These are phyloP conservation scores for Nannobrachium achirus DNA, from an alignment of 2,113 vertebrate species.

Conservation along the genomic window DNA sequence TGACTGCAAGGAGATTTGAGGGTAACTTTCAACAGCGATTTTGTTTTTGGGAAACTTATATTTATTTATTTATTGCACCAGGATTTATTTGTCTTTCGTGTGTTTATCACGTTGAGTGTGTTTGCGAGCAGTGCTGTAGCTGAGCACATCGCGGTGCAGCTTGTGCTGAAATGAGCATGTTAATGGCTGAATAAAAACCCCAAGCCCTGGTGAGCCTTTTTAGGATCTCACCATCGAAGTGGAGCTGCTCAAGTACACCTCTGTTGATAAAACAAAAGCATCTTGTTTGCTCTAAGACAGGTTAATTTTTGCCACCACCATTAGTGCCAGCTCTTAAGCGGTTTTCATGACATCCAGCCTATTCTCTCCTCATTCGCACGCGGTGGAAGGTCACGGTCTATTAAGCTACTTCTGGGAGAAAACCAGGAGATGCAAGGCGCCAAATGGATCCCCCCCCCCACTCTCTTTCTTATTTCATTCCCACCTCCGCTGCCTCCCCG, in stretches of 20 bases:
- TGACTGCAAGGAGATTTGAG: slow-evolving; percentile 32
- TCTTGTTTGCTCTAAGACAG: slow-evolving; percentile 73
- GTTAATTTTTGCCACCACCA: slow-evolving; percentile 70
- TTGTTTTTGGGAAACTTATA: slow-evolving; percentile 20
- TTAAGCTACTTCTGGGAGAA: slow-evolving; percentile 63
- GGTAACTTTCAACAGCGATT: slow-evolving; percentile 16
- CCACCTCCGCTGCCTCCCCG: slow-evolving; percentile 46
- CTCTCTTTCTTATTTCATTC: slow-evolving; percentile 10
- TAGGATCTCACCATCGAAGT: slow-evolving; percentile 53
- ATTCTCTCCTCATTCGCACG: slow-evolving; percentile 62
- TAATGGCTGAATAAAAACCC: slow-evolving; percentile 72
- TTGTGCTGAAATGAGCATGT: slow-evolving; percentile 55
- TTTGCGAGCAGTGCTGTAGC: slow-evolving; percentile 13
- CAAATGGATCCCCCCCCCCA: slow-evolving; percentile 51
- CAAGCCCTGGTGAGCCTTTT: slow-evolving; percentile 57
- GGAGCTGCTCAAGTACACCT: slow-evolving; percentile 55
- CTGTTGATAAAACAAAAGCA: slow-evolving; percentile 61
- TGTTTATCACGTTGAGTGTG: slow-evolving; percentile 40
- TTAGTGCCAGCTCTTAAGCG: slow-evolving; percentile 59
- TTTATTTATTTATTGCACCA: slow-evolving; percentile 14
- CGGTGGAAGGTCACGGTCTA: slow-evolving; percentile 70
- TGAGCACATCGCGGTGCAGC: slow-evolving; percentile 49
- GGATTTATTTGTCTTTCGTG: slow-evolving; percentile 7
- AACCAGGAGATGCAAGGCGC: slow-evolving; percentile 46
- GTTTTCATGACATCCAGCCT: slow-evolving; percentile 54